phyloP scores from a whole-genome alignment of 2,113 vertebrate species.

The Ophthalmolycus amberensis region DNA sequence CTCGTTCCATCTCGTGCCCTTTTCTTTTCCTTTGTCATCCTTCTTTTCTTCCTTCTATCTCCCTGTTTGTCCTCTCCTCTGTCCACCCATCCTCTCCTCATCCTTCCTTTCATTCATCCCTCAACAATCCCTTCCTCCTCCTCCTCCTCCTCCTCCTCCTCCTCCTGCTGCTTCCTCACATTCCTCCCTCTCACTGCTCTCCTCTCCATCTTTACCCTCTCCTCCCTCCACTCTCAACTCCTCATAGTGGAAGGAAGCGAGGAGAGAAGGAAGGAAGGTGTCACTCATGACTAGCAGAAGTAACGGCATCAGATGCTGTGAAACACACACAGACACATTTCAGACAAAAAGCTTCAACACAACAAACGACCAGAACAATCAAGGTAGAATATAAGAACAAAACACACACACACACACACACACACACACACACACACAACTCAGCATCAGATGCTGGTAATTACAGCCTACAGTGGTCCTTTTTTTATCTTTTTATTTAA shows the following conservation, averaged over 20 bases:
- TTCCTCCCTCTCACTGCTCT: not conserved
- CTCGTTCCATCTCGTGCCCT: not conserved
- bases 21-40: not conserved
- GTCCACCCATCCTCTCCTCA: constrained; percentile 67
- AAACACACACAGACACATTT: constrained; percentile 21
- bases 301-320: not conserved
- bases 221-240: constrained; percentile 16
- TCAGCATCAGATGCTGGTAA: constrained; percentile 40
- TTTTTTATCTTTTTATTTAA: constrained; percentile 59
- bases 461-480: constrained; percentile 58
- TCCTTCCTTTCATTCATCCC: constrained; percentile 65
- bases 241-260: constrained; percentile 22
- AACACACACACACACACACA: constrained; percentile 19
- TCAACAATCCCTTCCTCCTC: not conserved
- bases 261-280: constrained; percentile 18
- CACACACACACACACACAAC: not conserved
- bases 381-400: not conserved
- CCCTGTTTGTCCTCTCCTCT: not conserved
- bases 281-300: not conserved
- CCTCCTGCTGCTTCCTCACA: constrained; percentile 69
- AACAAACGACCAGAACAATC: constrained; percentile 3
- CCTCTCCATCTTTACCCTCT: constrained; percentile 56
- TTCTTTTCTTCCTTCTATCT: not conserved
- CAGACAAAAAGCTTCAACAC: constrained; percentile 1
- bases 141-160: constrained; percentile 18